Evolutionary conservation across 2,797 vertebrate genomes (phyloP).

Genomic region (Acrossocheilus fasciatus): DNA sequence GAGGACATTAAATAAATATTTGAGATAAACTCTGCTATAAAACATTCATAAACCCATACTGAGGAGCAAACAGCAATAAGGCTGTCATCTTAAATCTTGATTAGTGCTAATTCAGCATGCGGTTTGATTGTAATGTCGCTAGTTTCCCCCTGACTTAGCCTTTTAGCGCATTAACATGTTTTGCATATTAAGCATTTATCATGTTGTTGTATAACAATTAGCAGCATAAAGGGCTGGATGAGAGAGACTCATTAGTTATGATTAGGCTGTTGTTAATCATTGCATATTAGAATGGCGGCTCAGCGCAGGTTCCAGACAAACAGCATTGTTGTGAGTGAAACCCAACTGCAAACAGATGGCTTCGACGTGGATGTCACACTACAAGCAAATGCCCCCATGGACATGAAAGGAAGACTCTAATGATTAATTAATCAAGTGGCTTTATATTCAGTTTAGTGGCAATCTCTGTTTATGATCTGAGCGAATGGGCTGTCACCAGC

Average conservation of each 20-base stretch:
- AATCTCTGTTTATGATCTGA: slow-evolving; percentile 58
- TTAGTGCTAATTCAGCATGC: slow-evolving; percentile 88
- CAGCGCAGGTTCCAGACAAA: slow-evolving; percentile 52
- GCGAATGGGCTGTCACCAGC: slow-evolving; percentile 43
- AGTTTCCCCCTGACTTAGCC: slow-evolving; percentile 56
- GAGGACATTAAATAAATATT: slow-evolving; percentile 75
- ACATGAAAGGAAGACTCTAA: slow-evolving; percentile 53
- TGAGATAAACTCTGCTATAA: slow-evolving; percentile 77
- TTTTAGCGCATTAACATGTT: slow-evolving; percentile 61
- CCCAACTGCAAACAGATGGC: slow-evolving; percentile 67
- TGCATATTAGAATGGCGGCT: slow-evolving; percentile 76
- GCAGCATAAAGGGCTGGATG: slow-evolving; percentile 76
- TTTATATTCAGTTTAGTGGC: slow-evolving; percentile 63
- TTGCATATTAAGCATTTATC: slow-evolving; percentile 62
- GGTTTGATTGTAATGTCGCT: slow-evolving; percentile 64
- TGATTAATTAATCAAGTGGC: slow-evolving; percentile 67
- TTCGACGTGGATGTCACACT: slow-evolving; percentile 54
- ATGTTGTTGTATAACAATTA: slow-evolving; percentile 76
- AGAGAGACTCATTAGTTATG: slow-evolving; percentile 85
- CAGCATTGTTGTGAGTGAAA: slow-evolving; percentile 62
- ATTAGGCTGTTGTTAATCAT: slow-evolving; percentile 88
- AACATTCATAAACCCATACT: slow-evolving; percentile 85
- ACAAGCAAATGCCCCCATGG: slow-evolving; percentile 57
- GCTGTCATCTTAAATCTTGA: slow-evolving; percentile 83
- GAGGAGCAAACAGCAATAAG: slow-evolving; percentile 80